Percentiles rank a stretch among this genome's conserved stretches.
Conservation (phyloP, 1,140 invertebrate genomes). For the Lordiphosa stackelbergi region DNA sequence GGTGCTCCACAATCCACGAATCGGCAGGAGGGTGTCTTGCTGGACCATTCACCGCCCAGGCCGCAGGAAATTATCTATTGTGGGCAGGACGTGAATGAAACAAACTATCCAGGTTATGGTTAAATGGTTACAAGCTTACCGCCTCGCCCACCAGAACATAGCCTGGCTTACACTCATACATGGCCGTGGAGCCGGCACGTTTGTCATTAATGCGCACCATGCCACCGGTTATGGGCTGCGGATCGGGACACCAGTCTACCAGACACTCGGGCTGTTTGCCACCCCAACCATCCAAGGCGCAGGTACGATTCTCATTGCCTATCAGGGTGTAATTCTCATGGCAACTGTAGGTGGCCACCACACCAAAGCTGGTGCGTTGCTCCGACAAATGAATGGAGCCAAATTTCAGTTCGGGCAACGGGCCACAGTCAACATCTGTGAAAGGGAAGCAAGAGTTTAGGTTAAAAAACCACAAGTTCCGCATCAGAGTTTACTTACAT, state of each 20-base stretch:
- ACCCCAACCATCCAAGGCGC: slow-evolving; percentile 89
- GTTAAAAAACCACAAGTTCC: no score
- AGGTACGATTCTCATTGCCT: slow-evolving; percentile 85
- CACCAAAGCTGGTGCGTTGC: slow-evolving; percentile 86
- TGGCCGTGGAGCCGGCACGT: slow-evolving; percentile 86
- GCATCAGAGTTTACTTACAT: slow-evolving; percentile 82
- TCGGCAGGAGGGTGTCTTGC: slow-evolving; percentile 86
- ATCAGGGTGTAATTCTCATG: slow-evolving; percentile 90
- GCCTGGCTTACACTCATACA: slow-evolving; percentile 88
- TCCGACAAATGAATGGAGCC: slow-evolving; percentile 84
- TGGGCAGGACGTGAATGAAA: slow-evolving; percentile 10
- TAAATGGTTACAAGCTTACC: slow-evolving; percentile 77
- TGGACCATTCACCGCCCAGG: slow-evolving; percentile 89
- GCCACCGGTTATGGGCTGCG: slow-evolving; percentile 86
- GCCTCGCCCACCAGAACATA: slow-evolving; percentile 90
- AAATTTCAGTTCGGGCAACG: slow-evolving; percentile 83
- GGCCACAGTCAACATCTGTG: slow-evolving; percentile 89
- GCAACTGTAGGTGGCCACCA: slow-evolving; percentile 86
- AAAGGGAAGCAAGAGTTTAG: not conserved
- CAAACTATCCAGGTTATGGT: not conserved
- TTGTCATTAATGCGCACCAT: slow-evolving; percentile 83
- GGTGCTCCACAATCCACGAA: slow-evolving; percentile 93
- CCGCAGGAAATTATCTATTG: slow-evolving; percentile 86
- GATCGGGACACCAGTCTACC: slow-evolving; percentile 91
- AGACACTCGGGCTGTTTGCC: slow-evolving; percentile 87